Base-by-base conservation (phyloP, 2,888 invertebrate species). In the Parnassius mnemosyne region DNA sequence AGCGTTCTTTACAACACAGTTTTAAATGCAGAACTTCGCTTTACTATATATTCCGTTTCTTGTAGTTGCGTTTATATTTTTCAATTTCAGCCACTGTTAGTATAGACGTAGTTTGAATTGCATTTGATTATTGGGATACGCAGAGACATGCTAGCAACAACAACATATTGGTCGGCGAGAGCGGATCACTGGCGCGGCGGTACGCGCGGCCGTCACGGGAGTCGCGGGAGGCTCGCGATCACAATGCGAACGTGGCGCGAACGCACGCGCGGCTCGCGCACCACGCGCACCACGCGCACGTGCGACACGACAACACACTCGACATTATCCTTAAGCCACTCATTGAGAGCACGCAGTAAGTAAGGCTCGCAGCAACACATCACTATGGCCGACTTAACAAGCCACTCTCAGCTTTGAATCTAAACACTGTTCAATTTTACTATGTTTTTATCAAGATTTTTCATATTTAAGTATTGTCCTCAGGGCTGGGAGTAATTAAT, bases 101-200 rank as follows among this genome's bases (percentile, higher is more conserved):
- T 67, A 74, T 80, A 83, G 84, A 84, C 77, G 87, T 88, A 85
- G 89, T 84, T 87, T 87, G 82, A 85, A 73, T 75, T 75, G 85
- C 77, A 70, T 71, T 78, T 83, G 77, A 75, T 87, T 81, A 80
- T 87, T 90, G 90, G 89, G 86, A 79, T 81, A 84, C 84, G 82
- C 92, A 92, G 92, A 92, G 92, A 87, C 92, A 92, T 87, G 92
- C 92, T 89, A 92, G 92, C 90, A 92, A 92, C 92, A 92, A 92
- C 92, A 92, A 92, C 91, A 89, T 92, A 83, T 76, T 90, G 87
- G 84, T 85, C 75, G 89, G 86, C 79, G 89, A 88, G 81, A 85
- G 86, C 85, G 89, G 89, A 51, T 89, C 89, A 73, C 85, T 91
- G 85, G 87, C 89, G 79, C 84, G 90, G 74, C 83, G 89, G 71